These are phyloP conservation scores for Sinocyclocheilus grahami DNA, from an alignment of 2,113 vertebrate species.

Conservation along the genomic window DNA sequence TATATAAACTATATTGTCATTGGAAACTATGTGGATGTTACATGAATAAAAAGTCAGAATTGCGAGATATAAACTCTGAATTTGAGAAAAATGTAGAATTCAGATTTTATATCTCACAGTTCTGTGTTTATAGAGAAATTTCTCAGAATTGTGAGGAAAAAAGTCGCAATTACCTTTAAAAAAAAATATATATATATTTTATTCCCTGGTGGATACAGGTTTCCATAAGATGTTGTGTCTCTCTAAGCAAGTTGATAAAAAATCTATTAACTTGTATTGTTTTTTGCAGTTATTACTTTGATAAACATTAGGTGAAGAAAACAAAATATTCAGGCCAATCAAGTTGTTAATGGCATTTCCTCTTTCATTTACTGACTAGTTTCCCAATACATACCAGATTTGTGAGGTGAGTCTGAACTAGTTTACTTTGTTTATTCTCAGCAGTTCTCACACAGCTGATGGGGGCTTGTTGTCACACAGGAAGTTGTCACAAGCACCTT, in stretches of 20 bases:
- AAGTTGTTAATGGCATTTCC: constrained; percentile 4
- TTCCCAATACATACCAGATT: background rate
- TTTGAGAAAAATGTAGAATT: too few species aligned
- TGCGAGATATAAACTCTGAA: too few species aligned
- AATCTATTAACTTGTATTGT: background rate
- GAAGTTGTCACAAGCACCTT: background rate
- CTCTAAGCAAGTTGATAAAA: background rate
- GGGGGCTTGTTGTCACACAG: background rate
- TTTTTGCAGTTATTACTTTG: background rate
- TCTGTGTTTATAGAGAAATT: too few species aligned
- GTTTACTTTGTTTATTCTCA: background rate
- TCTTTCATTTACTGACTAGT: background rate
- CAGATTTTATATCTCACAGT: too few species aligned
- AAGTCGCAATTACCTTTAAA: too few species aligned
- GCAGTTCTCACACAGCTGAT: background rate
- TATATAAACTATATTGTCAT: background rate
- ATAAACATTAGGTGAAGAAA: background rate
- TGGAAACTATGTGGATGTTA: too few species aligned
- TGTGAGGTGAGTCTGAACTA: background rate
- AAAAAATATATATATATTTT: too few species aligned
- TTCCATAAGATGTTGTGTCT: background rate
- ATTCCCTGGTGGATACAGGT: too few species aligned
- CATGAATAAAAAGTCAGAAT: too few species aligned
- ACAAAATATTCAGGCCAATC: background rate
- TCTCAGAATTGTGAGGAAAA: too few species aligned